Evolutionary conservation across 1,140 invertebrate species (phyloP).

Genomic region (Drosophila obscura): DNA sequence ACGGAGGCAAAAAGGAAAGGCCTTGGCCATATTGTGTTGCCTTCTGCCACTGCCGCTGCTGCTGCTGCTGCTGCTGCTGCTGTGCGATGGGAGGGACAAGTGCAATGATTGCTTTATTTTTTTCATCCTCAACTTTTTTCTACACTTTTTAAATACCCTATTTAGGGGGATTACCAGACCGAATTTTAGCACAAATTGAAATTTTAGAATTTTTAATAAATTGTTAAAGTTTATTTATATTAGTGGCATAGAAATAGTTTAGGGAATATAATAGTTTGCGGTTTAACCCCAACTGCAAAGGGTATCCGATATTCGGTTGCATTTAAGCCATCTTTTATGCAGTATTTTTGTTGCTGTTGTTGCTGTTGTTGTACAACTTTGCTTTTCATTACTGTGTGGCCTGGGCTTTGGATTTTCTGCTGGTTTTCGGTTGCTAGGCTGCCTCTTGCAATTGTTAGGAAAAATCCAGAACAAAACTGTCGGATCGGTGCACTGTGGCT

Average conservation of each 20-base stretch:
- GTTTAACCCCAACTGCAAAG: too few relatives aligned
- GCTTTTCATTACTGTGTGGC: conserved; percentile 65
- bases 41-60: conserved; percentile 14
- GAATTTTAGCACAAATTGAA: too few relatives aligned
- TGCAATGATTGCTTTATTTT: conserved; percentile 76
- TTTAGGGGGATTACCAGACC: too few relatives aligned
- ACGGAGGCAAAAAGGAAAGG: conserved; percentile 11
- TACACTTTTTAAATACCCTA: neutral
- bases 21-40: conserved; percentile 47
- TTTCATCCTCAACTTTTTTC: conserved; percentile 14
- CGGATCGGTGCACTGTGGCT: conserved; percentile 17
- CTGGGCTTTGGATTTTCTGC: conserved; percentile 33
- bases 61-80: conserved; percentile 20
- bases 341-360: neutral
- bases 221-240: too few relatives aligned
- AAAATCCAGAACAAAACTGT: conserved; percentile 23
- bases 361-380: conserved; percentile 58
- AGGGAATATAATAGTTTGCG: too few relatives aligned
- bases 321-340: too few relatives aligned
- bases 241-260: too few relatives aligned
- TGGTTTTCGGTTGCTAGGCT: conserved; percentile 67
- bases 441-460: conserved; percentile 51
- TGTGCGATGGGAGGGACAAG: conserved; percentile 48
- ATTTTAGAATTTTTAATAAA: too few relatives aligned
- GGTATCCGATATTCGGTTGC: too few relatives aligned